A percentile compares a stretch with the other conserved stretches of the same genome.
These are phyloP conservation scores for Shargacucullia verbasci DNA, from an alignment of 2,888 invertebrate genomes.

Conservation along the genomic window DNA sequence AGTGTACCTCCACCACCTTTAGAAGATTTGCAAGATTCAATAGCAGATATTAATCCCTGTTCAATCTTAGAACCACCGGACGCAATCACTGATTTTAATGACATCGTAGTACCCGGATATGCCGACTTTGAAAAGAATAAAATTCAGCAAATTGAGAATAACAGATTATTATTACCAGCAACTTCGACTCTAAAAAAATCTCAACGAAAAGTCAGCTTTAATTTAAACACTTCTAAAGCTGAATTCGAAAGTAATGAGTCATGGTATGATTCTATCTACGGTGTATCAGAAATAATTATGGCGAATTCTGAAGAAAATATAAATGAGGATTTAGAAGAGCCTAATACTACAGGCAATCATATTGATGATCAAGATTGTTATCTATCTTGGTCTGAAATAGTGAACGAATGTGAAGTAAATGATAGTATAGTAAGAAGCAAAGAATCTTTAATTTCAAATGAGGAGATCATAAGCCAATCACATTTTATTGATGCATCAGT, in stretches of 20 bases:
- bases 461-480: constrained; percentile 73
- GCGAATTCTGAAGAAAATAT: constrained; percentile 29
- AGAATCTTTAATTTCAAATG: constrained; percentile 60
- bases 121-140: constrained; percentile 74
- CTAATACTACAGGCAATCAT: constrained; percentile 39
- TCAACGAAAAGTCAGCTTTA: constrained; percentile 70
- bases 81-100: constrained; percentile 62
- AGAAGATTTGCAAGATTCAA: constrained; percentile 57
- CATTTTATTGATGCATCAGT: constrained; percentile 61
- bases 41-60: constrained; percentile 35
- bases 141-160: constrained; percentile 58
- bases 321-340: constrained; percentile 13
- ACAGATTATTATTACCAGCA: constrained; percentile 56
- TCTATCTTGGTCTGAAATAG: constrained; percentile 78
- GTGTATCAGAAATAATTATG: constrained; percentile 70
- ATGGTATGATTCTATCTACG: constrained; percentile 82
- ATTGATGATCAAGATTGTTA: constrained; percentile 56
- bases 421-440: constrained; percentile 63
- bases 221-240: constrained; percentile 59
- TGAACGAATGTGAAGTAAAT: constrained; percentile 69
- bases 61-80: constrained; percentile 52
- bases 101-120: constrained; percentile 75
- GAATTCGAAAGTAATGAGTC: constrained; percentile 67
- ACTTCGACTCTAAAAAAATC: constrained; percentile 77
- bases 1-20: constrained; percentile 80